A percentile compares a stretch with the other conserved stretches of the same genome.
Conservation (phyloP, 2,113 vertebrate genomes). For the Chelonoidis abingdonii region DNA sequence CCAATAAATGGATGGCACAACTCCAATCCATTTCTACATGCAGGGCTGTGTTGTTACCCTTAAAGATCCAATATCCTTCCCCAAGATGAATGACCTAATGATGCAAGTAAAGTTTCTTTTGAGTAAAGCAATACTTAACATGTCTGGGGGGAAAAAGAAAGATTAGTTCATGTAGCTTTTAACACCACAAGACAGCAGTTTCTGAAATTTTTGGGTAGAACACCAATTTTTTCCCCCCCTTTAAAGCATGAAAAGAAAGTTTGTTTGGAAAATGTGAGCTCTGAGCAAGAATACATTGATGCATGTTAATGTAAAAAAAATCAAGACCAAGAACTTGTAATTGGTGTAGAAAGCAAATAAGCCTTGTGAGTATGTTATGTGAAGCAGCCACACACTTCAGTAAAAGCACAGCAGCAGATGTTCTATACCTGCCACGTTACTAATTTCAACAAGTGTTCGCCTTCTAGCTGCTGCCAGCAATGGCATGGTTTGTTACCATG, state of each 20-base stretch:
- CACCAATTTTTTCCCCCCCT: neutral
- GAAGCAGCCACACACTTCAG: constrained; percentile 75
- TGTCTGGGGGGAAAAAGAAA: constrained; percentile 42
- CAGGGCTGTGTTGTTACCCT: neutral
- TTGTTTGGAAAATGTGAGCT: constrained; percentile 18
- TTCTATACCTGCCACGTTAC: constrained; percentile 87
- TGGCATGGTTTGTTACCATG: constrained; percentile 92
- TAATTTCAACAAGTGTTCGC: constrained; percentile 89
- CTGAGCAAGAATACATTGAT: constrained; percentile 11
- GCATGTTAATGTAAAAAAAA: neutral
- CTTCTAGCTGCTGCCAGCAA: constrained; percentile 87
- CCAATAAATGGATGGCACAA: neutral
- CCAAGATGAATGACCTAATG: constrained; percentile 50
- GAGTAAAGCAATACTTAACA: constrained; percentile 50
- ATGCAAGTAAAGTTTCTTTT: constrained; percentile 40
- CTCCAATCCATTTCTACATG: neutral
- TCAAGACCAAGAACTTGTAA: constrained; percentile 50
- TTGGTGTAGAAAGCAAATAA: constrained; percentile 59
- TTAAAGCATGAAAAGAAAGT: constrained; percentile 4
- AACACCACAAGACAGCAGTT: constrained; percentile 66
- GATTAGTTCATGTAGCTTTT: constrained; percentile 60
- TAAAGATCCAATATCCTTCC: constrained; percentile 39
- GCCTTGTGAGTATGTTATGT: constrained; percentile 70
- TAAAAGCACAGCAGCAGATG: constrained; percentile 79
- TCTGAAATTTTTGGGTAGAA: constrained; percentile 62